These are phyloP conservation scores for Mnemiopsis leidyi DNA, from an alignment of 37 sponge, comb jelly and placozoan species.

Conservation along the genomic window DNA sequence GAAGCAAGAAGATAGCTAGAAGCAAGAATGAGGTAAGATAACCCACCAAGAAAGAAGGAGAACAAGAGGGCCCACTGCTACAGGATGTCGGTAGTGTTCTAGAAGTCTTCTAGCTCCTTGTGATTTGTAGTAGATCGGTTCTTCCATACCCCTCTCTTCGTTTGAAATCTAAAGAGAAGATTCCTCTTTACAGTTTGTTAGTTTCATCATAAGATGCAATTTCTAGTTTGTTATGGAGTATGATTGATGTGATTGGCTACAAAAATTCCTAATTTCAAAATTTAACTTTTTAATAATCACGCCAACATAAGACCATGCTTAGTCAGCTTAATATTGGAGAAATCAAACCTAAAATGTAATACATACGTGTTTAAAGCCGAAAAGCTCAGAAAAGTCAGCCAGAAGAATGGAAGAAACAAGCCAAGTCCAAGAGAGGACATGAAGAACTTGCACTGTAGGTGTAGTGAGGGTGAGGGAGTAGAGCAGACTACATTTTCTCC, in stretches of 20 bases:
- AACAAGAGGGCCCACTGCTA: conserved; percentile 11
- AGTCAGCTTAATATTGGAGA: too few species aligned
- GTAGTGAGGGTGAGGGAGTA: not conserved
- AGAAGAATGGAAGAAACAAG: conserved; percentile 29
- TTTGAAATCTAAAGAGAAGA: not conserved
- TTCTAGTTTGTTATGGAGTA: too few species aligned
- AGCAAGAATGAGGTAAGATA: too few species aligned
- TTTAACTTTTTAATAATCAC: too few species aligned
- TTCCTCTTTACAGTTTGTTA: too few species aligned
- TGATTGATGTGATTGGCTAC: too few species aligned
- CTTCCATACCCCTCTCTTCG: not conserved
- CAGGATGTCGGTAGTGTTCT: conserved; percentile 26
- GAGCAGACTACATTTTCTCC: not conserved
- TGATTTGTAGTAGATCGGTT: conserved; percentile 23
- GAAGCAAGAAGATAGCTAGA: too few species aligned
- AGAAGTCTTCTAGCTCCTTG: not conserved
- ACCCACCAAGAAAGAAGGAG: conserved; percentile 18
- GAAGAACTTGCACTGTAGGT: not conserved
- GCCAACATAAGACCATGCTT: too few species aligned
- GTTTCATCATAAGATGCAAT: too few species aligned
- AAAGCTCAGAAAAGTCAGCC: not conserved
- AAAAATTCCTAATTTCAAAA: too few species aligned
- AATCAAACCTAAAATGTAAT: too few species aligned
- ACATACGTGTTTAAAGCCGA: conserved; percentile 49
- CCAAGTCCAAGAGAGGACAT: not conserved